Evolutionary conservation across 2,888 invertebrate species (phyloP), one percentile per base, ranked within the genome.

Genomic region (Branchellion lobata): DNA sequence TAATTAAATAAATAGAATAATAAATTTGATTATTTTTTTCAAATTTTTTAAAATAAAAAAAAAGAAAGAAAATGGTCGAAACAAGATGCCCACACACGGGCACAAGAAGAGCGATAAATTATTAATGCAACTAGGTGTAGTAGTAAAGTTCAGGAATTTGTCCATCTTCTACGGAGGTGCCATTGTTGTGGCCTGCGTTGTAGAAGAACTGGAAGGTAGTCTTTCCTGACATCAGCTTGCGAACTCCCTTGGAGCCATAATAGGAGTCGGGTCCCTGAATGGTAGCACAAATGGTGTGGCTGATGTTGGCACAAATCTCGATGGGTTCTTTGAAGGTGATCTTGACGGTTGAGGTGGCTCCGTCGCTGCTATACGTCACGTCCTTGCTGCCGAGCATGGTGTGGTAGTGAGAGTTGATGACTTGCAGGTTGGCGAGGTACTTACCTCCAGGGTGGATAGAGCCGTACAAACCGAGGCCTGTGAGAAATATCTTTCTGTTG

Each of bases 381-480:
- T 92, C 91, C 86, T 93, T 92, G 0, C 91, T 91, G 0, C 92
- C 93, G 82, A 89, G 90, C 8, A 93, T 90, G 85, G 92, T 92
- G 81, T 92, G 92, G 0, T 92, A 92, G 0, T 92, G 92, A 31
- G 92, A 90, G 85, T 93, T 92, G 81, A 93, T 91, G 81, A 86
- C 86, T 86, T 93, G 91, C 83, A 96, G 95, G 87, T 94, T 94
- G 0, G 95, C 96, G 86, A 92, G 93, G 86, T 96, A 97, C 86
- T 96, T 95, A 24, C 96, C 94, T 71, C 95, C 94, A 81, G 96
- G 96, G 85, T 94, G 95, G 69, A 96, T 96, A 0, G 96, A 96
- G 80, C 97, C 97, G 86, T 96, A 97, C 3, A 97, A 89, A 29
- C 96, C 96, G 88, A 96, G 95, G 68, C 96, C 96, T 77, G 96